Conservation (phyloP, 1,140 invertebrate species). For the Melanaphis sacchari region DNA sequence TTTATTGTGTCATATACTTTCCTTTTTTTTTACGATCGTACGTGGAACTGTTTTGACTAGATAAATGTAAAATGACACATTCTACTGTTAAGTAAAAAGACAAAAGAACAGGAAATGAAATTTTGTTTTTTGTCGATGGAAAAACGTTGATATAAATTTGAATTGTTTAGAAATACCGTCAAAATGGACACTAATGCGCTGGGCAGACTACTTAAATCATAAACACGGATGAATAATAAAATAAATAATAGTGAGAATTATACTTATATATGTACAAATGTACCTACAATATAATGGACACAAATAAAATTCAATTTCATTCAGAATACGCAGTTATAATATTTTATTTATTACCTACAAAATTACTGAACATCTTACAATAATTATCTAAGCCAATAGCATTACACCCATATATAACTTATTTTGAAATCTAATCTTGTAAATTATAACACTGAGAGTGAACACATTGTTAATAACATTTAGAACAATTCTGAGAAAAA, state of each 20-base stretch:
- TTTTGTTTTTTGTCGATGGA: neutral
- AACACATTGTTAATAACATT: no score
- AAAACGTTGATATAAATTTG: neutral
- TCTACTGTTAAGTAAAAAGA: constrained; percentile 19
- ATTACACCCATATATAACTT: no score
- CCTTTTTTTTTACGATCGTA: constrained; percentile 13
- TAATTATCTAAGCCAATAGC: no score
- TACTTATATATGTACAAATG: neutral
- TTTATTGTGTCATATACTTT: constrained; percentile 43
- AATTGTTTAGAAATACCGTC: constrained; percentile 8
- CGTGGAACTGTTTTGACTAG: constrained; percentile 2
- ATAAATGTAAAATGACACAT: neutral
- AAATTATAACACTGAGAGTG: no score
- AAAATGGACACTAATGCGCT: neutral
- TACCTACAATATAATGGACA: neutral
- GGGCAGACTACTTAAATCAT: neutral
- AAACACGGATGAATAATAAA: neutral
- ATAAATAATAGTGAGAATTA: neutral
- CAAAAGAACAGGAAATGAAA: constrained; percentile 43
- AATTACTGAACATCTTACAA: no score
- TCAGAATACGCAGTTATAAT: neutral
- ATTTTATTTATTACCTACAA: no score
- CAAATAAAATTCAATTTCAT: neutral
- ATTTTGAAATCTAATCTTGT: no score
- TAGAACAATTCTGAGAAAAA: no score